phyloP scores from a whole-genome alignment of 1,140 invertebrate genomes.

The Drosophila nigrodunni region DNA sequence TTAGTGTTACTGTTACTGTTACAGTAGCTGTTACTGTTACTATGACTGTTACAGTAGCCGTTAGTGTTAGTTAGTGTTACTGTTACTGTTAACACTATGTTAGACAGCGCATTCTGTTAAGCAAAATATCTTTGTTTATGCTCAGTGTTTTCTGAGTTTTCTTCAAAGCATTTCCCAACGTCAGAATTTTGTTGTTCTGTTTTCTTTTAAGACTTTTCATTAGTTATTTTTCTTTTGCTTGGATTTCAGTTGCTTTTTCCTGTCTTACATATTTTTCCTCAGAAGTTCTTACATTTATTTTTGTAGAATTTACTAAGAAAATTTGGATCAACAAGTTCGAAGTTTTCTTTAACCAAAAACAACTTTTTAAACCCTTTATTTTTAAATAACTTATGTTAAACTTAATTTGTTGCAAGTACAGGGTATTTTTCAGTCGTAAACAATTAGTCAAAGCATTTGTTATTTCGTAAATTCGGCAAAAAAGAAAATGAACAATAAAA shows the following conservation, averaged over 20 bases:
- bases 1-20: neutral
- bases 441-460: neutral
- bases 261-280: neutral
- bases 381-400: no score
- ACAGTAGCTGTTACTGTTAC: neutral
- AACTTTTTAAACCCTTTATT: no score
- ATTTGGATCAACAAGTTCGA: no score
- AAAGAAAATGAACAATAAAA: neutral
- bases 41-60: neutral
- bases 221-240: neutral
- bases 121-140: neutral
- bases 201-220: neutral
- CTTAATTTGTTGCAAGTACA: neutral
- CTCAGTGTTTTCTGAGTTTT: neutral
- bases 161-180: neutral
- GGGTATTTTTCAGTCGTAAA: no score
- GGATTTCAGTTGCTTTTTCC: neutral
- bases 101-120: neutral
- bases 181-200: neutral
- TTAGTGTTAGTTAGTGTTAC: neutral
- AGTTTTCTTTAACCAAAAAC: no score
- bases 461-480: neutral
- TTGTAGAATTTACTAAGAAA: no score
- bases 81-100: conserved; percentile 1
- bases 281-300: no score